Evolutionary conservation across 2,113 vertebrate species (phyloP), one percentile per base, ranked within the genome.

Genomic region (Azemiops feae): DNA sequence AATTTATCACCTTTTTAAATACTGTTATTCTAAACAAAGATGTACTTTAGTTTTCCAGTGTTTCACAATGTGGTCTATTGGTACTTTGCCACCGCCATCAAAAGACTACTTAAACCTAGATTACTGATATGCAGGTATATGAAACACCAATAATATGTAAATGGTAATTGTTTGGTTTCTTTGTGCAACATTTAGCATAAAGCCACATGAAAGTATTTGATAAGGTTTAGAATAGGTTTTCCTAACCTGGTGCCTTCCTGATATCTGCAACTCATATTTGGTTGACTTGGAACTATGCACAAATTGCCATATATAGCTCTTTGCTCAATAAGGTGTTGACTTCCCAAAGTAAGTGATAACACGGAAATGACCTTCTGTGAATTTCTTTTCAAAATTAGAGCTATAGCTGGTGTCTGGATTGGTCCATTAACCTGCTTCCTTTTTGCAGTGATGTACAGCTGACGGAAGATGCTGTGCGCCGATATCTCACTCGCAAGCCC

Each of bases 401-500:
- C n/a, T 27, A 4, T 27, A 69, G 58, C 39, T 47, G 7, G 30
- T 69, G n/a, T 25, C 30, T 88, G 86, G 20, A 53, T 16, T 50
- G 39, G 22, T 30, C 45, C 81, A 18, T 20, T n/a, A 54, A 14
- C 18, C 25, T 25, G 12, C 2, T 86, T 64, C 27, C 45, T 4
- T 52, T 6, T 60, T 45, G 9, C 96, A 99, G 99, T 6, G 99
- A 99, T 1, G 98, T 99, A 94, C 98, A 98, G 97, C 97, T 99
- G 90, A 99, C 98, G 0, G 99, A 99, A 95, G 99, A 99, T 0
- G 99, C 99, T 0, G 98, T 99, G 34, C 97, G 98, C 3, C 98
- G 98, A 45, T 99, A 99, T 96, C 97, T 99, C 94, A 99, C 98
- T 39, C 98, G 99, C 18, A 99, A 99, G 96, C 99, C 99, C 69